Evolutionary conservation across 30 jellyfish, hydroid and myxozoan genomes (phyloP).

Genomic region (Aurelia aurita): DNA sequence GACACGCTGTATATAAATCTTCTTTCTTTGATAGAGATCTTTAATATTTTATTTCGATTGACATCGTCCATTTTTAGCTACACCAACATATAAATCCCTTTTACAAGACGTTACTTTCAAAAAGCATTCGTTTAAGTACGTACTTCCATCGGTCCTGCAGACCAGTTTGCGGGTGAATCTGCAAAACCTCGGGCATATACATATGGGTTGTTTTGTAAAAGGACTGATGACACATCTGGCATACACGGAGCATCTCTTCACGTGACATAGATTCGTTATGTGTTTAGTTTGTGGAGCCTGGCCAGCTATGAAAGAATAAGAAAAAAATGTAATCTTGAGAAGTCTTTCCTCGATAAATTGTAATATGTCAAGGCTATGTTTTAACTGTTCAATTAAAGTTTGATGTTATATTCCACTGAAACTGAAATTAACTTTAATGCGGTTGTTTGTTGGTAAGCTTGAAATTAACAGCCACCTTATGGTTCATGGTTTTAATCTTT

Average conservation of each 20-base stretch:
- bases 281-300: background rate
- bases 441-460: no score
- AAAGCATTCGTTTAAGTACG: conserved; percentile 69
- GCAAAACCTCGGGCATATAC: conserved; percentile 72
- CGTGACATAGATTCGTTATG: conserved; percentile 32
- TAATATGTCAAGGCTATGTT: no score
- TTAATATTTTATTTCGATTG: no score
- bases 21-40: no score
- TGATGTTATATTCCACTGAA: no score
- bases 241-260: conserved; percentile 51
- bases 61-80: conserved; percentile 41
- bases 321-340: background rate
- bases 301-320: background rate
- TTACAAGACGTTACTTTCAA: conserved; percentile 59
- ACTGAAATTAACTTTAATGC: no score
- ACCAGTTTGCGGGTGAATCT: conserved; percentile 15
- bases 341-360: no score
- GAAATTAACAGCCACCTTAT: no score
- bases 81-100: conserved; percentile 26
- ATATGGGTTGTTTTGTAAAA: conserved; percentile 50
- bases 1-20: no score
- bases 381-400: no score
- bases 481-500: no score
- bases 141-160: conserved; percentile 70
- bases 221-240: conserved; percentile 64